phyloP scores from a whole-genome alignment of 2,113 vertebrate species.

The Dipodomys merriami region DNA sequence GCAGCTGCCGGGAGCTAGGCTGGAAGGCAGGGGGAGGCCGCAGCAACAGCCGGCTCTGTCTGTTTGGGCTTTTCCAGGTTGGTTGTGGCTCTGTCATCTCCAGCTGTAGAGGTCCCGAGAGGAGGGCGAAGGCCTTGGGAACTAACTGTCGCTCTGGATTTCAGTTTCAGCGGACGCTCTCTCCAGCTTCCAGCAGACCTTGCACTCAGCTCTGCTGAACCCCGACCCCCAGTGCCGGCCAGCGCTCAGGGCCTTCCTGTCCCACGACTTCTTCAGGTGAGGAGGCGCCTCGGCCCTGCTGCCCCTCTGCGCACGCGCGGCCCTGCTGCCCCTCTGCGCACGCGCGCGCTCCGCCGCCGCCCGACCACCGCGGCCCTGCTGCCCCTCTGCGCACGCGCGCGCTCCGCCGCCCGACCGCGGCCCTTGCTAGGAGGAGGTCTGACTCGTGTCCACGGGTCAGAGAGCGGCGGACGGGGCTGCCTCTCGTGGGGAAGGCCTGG shows the following conservation, averaged over 20 bases:
- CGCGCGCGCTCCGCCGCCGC: too few relatives aligned
- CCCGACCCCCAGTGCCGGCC: slow-evolving; percentile 89
- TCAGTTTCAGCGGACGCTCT: slow-evolving; percentile 88
- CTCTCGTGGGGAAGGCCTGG: background rate
- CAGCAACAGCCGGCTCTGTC: slow-evolving; percentile 63
- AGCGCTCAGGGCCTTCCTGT: slow-evolving; percentile 90
- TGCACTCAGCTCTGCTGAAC: slow-evolving; percentile 89
- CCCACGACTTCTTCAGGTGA: slow-evolving; percentile 96
- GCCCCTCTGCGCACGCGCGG: too few relatives aligned
- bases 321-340: background rate
- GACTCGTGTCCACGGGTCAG: accelerated
- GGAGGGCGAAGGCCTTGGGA: slow-evolving; percentile 58
- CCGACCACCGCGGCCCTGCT: background rate
- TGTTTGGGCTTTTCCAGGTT: slow-evolving; percentile 76
- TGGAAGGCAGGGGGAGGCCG: background rate
- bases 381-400: too few relatives aligned
- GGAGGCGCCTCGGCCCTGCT: slow-evolving; percentile 51
- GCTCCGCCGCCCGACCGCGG: too few relatives aligned
- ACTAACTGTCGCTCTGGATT: slow-evolving; percentile 83
- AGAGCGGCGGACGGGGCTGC: background rate
- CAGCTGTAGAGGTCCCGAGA: slow-evolving; percentile 41
- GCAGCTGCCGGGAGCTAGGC: background rate
- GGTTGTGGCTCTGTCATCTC: slow-evolving; percentile 58
- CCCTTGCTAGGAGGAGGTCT: background rate
- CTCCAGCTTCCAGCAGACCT: slow-evolving; percentile 90